Base-by-base conservation (phyloP, 2,888 invertebrate species). In the Atethmia centrago region DNA sequence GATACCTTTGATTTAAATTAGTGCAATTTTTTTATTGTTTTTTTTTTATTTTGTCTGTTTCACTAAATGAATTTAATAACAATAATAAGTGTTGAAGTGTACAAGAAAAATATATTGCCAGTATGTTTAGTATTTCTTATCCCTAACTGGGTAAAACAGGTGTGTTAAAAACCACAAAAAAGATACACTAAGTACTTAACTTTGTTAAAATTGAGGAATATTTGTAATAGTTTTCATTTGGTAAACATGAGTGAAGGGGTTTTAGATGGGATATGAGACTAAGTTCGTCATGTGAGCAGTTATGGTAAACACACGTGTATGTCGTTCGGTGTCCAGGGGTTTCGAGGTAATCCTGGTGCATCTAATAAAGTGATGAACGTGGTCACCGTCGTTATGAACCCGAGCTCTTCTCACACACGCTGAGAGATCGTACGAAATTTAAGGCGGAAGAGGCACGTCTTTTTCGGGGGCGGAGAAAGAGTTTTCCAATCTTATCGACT, bases 301-400 rank as follows among this genome's bases (percentile, higher is more conserved):
- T 40, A 14, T 55, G 28, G 25, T 47, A 58, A 72, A 58, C 55
- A 59, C 25, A 61, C 14, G 40, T 56, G 36, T 40, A 36, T 14
- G 16, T 56, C 12, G 47, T 21, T 21, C 36, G 28, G 40, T 19
- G 28, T 28, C 53, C 58, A n/a, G 10, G 40, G 40, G 40, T 40
- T 5, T 8, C 9, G 5, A 9, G 42, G 45, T n/a, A 47, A 56
- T 36, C 56, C 47, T 62, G 56, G 42, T 53, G 56, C 70, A 65
- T n/a, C 25, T 66, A 77, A 65, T 79, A 76, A 66, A 70, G 51
- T 77, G 73, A 51, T 63, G 70, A 70, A 58, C 56, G 55, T 28
- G 67, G 31, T 53, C 63, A 12, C 31, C 47, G 31, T 31, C 16
- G 56, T 28, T 59, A 36, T 68, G 5, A n/a, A 45, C 45, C 5